These are phyloP conservation scores for Camelus bactrianus DNA, from an alignment of 2,113 vertebrate species.

Conservation along the genomic window DNA sequence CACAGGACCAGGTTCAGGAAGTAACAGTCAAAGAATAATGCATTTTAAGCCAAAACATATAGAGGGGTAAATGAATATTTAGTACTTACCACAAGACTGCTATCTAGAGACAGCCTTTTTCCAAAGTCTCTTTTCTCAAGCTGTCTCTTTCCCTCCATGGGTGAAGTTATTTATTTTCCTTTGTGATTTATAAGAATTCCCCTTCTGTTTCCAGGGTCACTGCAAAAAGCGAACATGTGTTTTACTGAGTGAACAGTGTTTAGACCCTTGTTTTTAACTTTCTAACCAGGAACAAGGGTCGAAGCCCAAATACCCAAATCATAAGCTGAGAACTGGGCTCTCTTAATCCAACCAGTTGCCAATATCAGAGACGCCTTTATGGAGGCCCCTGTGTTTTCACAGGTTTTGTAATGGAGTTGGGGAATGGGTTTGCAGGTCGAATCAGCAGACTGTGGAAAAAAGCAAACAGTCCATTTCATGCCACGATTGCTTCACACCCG, in stretches of 20 bases:
- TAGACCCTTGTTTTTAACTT: constrained; percentile 81
- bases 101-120: constrained; percentile 91
- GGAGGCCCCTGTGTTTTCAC: constrained; percentile 81
- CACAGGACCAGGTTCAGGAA: background rate
- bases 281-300: constrained; percentile 77
- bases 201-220: constrained; percentile 80
- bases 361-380: constrained; percentile 61
- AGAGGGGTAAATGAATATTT: constrained; percentile 81
- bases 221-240: constrained; percentile 79
- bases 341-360: constrained; percentile 26
- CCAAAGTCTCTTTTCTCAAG: constrained; percentile 89
- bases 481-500: constrained; percentile 70
- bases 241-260: constrained; percentile 77
- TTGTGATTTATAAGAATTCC: constrained; percentile 78
- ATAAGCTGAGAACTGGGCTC: constrained; percentile 32
- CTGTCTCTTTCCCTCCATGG: constrained; percentile 89
- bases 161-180: constrained; percentile 84
- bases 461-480: constrained; percentile 87
- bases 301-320: constrained; percentile 58
- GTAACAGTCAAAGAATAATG: constrained; percentile 73
- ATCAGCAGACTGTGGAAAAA: constrained; percentile 85
- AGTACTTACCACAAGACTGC: constrained; percentile 92
- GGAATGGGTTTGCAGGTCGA: constrained; percentile 82
- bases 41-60: constrained; percentile 79
- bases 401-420: constrained; percentile 85